Percentiles rank a stretch among this genome's conserved stretches.
Evolutionary conservation across 1,140 invertebrate species (phyloP).

Genomic region (Drosophila busckii): DNA sequence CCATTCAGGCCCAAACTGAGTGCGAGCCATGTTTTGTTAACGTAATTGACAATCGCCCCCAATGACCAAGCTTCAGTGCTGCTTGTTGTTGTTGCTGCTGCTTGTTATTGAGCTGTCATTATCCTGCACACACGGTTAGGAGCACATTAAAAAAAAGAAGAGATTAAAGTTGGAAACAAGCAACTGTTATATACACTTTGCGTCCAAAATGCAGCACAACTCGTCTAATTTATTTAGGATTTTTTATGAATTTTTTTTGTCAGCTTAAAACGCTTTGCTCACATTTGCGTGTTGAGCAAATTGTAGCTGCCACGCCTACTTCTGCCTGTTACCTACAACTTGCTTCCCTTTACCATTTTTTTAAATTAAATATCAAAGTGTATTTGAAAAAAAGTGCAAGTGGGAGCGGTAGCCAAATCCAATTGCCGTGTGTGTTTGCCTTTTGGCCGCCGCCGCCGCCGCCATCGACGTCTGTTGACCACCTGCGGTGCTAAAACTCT

Average conservation of each 20-base stretch:
- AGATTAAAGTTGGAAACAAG: conserved; percentile 13
- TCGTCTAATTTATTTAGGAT: too few species aligned
- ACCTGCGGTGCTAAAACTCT: conserved; percentile 56
- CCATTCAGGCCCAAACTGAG: conserved; percentile 36
- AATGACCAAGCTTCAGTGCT: conserved; percentile 32
- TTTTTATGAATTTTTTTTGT: too few species aligned
- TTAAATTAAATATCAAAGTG: too few species aligned
- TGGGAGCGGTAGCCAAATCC: too few species aligned
- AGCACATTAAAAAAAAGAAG: background rate
- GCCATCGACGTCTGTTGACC: conserved; percentile 50
- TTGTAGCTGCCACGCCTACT: too few species aligned
- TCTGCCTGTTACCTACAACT: too few species aligned
- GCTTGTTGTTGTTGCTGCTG: conserved; percentile 8
- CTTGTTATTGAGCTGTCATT: conserved; percentile 58
- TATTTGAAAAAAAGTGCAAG: too few species aligned
- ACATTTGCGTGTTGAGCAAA: too few species aligned
- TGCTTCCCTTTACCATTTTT: too few species aligned
- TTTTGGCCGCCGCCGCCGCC: conserved; percentile 27
- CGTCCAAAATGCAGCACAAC: too few species aligned
- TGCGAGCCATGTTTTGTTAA: conserved; percentile 69
- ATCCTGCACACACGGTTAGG: conserved; percentile 40
- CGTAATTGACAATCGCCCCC: conserved; percentile 66
- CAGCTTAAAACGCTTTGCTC: too few species aligned
- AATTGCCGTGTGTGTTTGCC: conserved; percentile 12
- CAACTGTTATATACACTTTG: too few species aligned